These are phyloP conservation scores for Endotricha flammealis DNA, from an alignment of 2,888 invertebrate genomes.

Conservation along the genomic window DNA sequence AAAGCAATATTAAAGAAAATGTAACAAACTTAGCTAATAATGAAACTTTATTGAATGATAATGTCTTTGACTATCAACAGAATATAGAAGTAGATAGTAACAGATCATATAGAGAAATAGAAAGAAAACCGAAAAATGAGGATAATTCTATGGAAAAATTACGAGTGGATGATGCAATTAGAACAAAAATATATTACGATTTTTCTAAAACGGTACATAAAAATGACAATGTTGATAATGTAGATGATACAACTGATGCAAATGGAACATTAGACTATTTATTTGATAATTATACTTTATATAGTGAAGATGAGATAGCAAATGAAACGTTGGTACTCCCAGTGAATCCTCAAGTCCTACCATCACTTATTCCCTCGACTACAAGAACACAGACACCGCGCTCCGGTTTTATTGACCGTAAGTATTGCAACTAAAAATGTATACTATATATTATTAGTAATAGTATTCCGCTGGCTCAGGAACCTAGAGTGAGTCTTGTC, in stretches of 20 bases:
- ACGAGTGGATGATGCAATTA: conserved; percentile 54
- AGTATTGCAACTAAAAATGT: too few relatives aligned
- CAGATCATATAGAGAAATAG: conserved; percentile 14
- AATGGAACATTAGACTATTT: conserved; percentile 17
- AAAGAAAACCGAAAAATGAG: conserved; percentile 18
- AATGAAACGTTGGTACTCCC: conserved; percentile 40
- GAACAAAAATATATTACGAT: conserved; percentile 58
- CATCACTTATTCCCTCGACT: conserved; percentile 36
- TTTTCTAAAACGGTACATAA: conserved; percentile 61
- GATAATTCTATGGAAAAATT: conserved; percentile 56
- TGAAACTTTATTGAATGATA: neutral
- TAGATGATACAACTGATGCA: conserved; percentile 12
- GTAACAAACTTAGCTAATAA: neutral
- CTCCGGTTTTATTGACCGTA: conserved; percentile 38
- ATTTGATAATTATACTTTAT: conserved; percentile 17
- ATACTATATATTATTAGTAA: too few relatives aligned
- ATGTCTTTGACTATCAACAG: neutral
- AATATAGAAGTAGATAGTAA: conserved; percentile 16
- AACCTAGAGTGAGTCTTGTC: too few relatives aligned
- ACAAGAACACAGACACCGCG: conserved; percentile 32
- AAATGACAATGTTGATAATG: conserved; percentile 21
- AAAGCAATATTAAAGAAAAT: neutral
- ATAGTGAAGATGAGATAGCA: conserved; percentile 15
- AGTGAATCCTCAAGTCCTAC: conserved; percentile 23
- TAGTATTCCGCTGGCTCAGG: too few relatives aligned